phyloP scores from a whole-genome alignment of 2,113 vertebrate genomes.

The Ctenodactylus gundi region DNA sequence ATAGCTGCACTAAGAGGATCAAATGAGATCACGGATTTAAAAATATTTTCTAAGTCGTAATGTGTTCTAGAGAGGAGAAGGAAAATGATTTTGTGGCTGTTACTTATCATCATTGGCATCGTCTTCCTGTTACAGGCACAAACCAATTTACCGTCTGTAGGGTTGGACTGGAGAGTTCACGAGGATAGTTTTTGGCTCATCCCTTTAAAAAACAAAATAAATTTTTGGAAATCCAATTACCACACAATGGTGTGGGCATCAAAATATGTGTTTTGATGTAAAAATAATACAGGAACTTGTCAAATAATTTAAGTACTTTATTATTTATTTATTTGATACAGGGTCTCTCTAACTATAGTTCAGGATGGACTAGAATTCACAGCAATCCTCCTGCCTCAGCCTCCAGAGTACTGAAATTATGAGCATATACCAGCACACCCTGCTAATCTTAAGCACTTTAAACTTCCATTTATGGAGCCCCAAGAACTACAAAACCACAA shows the following conservation, averaged over 20 bases:
- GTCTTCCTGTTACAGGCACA: neutral
- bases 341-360: too few relatives aligned
- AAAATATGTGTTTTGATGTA: constrained; percentile 22
- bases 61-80: neutral
- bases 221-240: neutral
- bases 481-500: neutral
- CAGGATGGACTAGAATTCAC: too few relatives aligned
- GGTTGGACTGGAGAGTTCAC: neutral
- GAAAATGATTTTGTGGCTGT: neutral
- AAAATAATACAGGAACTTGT: neutral
- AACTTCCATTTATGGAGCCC: neutral
- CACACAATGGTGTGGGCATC: neutral
- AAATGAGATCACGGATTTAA: neutral
- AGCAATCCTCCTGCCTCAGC: too few relatives aligned
- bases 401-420: too few relatives aligned
- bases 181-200: neutral
- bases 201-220: neutral
- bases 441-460: neutral
- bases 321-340: too few relatives aligned
- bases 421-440: too few relatives aligned
- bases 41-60: constrained; percentile 23
- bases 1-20: neutral
- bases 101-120: neutral
- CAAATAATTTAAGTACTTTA: neutral
- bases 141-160: neutral